phyloP scores from a whole-genome alignment of 2,797 vertebrate genomes.

The Chromis chromis region DNA sequence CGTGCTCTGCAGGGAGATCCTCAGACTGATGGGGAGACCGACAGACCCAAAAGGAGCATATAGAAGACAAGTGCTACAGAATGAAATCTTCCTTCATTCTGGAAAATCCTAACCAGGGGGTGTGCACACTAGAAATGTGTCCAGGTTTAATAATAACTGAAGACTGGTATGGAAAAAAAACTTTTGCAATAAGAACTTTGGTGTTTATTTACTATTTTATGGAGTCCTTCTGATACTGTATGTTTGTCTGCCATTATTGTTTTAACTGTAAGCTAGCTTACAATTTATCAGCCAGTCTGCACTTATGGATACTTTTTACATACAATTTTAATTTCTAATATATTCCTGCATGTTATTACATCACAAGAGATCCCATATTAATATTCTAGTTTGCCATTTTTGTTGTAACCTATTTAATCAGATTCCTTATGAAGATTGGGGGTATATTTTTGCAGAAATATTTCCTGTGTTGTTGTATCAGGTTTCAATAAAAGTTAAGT shows the following conservation, averaged over 20 bases:
- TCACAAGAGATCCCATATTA: slow-evolving; percentile 54
- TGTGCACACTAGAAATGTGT: slow-evolving; percentile 8
- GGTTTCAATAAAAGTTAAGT: slow-evolving; percentile 73
- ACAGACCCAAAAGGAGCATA: slow-evolving; percentile 57
- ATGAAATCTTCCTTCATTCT: slow-evolving; percentile 19
- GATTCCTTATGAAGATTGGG: slow-evolving; percentile 71
- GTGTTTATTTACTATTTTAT: slow-evolving; percentile 32
- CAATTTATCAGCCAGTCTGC: slow-evolving; percentile 44
- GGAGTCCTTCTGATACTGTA: slow-evolving; percentile 12
- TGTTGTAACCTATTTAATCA: slow-evolving; percentile 78
- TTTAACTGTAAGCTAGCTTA: slow-evolving; percentile 52
- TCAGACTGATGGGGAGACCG: slow-evolving; percentile 44
- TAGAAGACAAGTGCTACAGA: slow-evolving; percentile 33
- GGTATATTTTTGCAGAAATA: slow-evolving; percentile 81
- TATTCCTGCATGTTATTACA: slow-evolving; percentile 76
- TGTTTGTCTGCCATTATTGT: slow-evolving; percentile 42
- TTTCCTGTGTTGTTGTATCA: slow-evolving; percentile 67
- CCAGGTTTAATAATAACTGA: slow-evolving; percentile 28
- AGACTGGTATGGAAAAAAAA: slow-evolving; percentile 38
- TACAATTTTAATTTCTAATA: slow-evolving; percentile 73
- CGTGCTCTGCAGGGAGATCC: slow-evolving; percentile 72
- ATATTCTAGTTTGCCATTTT: slow-evolving; percentile 60
- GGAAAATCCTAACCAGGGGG: background rate
- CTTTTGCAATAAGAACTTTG: slow-evolving; percentile 19
- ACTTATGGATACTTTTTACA: slow-evolving; percentile 54